Base-by-base conservation (phyloP, 2,888 invertebrate genomes). In the Linnaemya vulpina region DNA sequence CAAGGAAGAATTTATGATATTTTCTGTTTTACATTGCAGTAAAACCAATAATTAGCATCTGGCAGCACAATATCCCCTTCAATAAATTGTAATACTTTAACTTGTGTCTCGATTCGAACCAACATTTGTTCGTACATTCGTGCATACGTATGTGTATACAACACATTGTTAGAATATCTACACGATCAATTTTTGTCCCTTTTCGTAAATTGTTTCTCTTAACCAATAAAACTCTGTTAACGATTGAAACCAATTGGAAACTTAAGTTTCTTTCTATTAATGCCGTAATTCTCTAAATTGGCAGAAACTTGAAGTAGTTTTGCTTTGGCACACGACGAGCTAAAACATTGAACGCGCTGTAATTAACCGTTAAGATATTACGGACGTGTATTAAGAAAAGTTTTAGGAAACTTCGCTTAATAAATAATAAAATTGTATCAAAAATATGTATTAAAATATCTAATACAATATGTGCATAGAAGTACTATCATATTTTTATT, bases 161-260 rank as follows among this genome's bases (percentile, higher is more conserved):
- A 30, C 30, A 30, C 30, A 30, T 30, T 30, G 30, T 30, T 58
- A 30, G 15, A 74, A 82, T 75, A 78, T 71, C 67, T 82, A 43
- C 68, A 82, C 65, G 70, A 75, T 75, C 74, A 67, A 10, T 58
- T n/a, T 65, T 22, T 63, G 63, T 68, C 53, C 13, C 40, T 70
- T 55, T 38, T 55, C 17, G 35, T 20, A 15, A 53, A 51, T 17
- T 43, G 8, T 17, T 71, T 25, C 43, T 68, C 58, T 62, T 20
- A 22, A 35, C 35, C 15, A n/a, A n/a, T 40, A 35, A 55, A 1
- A 22, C 43, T 43, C 9, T 63, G 22, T 58, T 43, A 35, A 60
- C 35, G 11, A 53, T n/a, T 43, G 1, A 60, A 60, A 10, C 51
- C 40, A 9, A n/a, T n/a, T n/a, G n/a, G n/a, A n/a, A n/a, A n/a